Evolutionary conservation across 1,140 invertebrate genomes (phyloP), one percentile per base, ranked within the genome.

Genomic region (Marisa cornuarietis): DNA sequence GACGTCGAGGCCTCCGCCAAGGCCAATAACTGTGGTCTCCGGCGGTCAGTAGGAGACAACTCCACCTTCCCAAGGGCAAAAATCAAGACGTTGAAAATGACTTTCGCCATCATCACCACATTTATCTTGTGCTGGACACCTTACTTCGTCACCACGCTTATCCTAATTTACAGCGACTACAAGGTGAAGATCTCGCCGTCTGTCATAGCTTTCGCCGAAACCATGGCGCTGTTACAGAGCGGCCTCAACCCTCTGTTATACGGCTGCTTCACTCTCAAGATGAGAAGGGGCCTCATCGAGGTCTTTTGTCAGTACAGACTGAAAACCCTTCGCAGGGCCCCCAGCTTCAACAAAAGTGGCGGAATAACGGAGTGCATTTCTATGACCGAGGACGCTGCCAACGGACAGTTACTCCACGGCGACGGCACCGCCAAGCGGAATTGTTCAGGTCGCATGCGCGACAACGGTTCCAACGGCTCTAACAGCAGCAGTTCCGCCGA

Each of bases 51-150:
- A 22, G 20, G 16, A 8, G 84, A 87, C 74, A 85, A 83, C 42
- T 83, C 84, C 31, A 79, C 87, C n/a, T 89, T 90, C 69, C 86
- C 88, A 5, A 83, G 90, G 22, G 90, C 91, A n/a, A 92, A 92
- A 83, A 90, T 92, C 22, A 91, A 91, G 85, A 92, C 91, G 5
- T 83, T 92, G 10, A 92, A 92, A 83, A 90, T 92, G 88, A 91
- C 91, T 20, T 85, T 92, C 72, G 88, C 85, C 65, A 92, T 92
- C 49, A 91, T 92, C 42, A 82, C 86, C 24, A 87, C 82, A 18
- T 92, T 92, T 79, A 85, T 92, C 18, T 86, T 87, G 9, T 92
- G 92, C 83, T 92, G 91, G 91, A 91, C 90, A 4, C 91, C 91
- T 0, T 92, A 92, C 82, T 92, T 92, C 83, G 88, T 92, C 6